phyloP scores from a whole-genome alignment of 2,888 invertebrate species.

The Desoria tigrina region DNA sequence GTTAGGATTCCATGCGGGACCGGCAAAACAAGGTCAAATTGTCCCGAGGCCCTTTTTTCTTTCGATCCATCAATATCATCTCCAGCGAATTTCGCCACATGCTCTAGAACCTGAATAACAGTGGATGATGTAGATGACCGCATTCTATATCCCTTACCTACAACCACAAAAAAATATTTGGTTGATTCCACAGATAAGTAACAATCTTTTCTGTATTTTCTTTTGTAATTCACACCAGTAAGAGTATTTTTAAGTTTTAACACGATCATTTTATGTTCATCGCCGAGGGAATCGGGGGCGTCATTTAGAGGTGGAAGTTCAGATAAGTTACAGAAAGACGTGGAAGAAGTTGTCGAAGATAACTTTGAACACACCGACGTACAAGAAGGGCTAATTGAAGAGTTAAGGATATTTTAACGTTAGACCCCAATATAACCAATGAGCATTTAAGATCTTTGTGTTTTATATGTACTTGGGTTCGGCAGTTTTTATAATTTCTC shows the following conservation, averaged over 20 bases:
- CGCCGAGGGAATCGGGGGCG: background rate
- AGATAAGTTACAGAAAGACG: no score
- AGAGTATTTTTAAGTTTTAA: conserved; percentile 29
- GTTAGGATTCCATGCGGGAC: conserved; percentile 39
- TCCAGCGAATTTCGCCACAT: conserved; percentile 17
- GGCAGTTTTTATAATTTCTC: background rate
- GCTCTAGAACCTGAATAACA: conserved; percentile 24
- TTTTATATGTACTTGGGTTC: conserved; percentile 20
- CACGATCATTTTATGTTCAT: conserved; percentile 28
- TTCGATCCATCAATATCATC: background rate
- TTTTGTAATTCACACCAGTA: conserved; percentile 25
- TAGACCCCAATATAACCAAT: no score
- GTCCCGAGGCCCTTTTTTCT: background rate
- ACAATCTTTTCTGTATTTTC: conserved; percentile 1
- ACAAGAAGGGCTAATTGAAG: conserved; percentile 10
- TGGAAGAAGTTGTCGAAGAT: conserved; percentile 1
- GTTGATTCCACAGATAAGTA: no score
- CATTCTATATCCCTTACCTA: conserved; percentile 35
- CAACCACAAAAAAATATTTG: conserved; percentile 20
- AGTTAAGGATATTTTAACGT: no score
- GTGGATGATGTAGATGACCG: conserved; percentile 20
- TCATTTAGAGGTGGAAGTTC: no score
- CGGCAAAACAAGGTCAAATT: conserved; percentile 28
- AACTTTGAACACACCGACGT: background rate
- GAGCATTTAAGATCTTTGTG: no score